Evolutionary conservation across 2,797 vertebrate species (phyloP), one percentile per base, ranked within the genome.

Genomic region (Tinamus major): DNA sequence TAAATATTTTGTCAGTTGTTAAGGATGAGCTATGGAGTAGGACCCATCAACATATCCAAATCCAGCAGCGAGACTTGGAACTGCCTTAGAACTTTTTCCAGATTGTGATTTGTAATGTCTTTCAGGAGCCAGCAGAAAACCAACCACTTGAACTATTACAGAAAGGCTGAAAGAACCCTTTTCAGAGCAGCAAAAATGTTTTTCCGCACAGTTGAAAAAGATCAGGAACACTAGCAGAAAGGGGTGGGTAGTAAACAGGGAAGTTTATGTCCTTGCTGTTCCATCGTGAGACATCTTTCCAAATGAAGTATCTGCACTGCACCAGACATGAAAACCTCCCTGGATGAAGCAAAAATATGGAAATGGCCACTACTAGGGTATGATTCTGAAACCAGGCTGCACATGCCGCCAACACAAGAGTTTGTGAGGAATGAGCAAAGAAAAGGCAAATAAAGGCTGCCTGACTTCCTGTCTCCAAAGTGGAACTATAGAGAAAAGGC

Each of bases 1-100:
- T 98, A 98, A 98, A 98, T 98, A 98, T 98, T 98, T 98, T 98
- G 97, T 98, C 98, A 98, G 98, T 98, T 98, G 98, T 98, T 98
- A 98, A 97, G 98, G 98, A 98, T 98, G 98, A 98, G 97, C 97
- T 98, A 96, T 96, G 94, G 96, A 96, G 92, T 96, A 94, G 97
- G 97, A 97, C 97, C 96, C 96, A 89, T 95, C 90, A 97, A 98
- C 72, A 85, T 93, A 97, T 97, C 98, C 97, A 98, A 97, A 96
- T 98, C 96, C 97, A 98, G 97, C 98, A 98, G 97, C 96, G 97
- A 97, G 90, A 96, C 95, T 97, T 96, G 97, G 97, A 98, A 97
- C 91, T 49, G 84, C 90, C 89, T 94, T 94, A 97, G 97, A 98
- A 97, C 97, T 98, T 98, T 98, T 98, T 98, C 98, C 98, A 98